Base-by-base conservation (phyloP, 1,140 invertebrate species). In the Platyscapa corneri region DNA sequence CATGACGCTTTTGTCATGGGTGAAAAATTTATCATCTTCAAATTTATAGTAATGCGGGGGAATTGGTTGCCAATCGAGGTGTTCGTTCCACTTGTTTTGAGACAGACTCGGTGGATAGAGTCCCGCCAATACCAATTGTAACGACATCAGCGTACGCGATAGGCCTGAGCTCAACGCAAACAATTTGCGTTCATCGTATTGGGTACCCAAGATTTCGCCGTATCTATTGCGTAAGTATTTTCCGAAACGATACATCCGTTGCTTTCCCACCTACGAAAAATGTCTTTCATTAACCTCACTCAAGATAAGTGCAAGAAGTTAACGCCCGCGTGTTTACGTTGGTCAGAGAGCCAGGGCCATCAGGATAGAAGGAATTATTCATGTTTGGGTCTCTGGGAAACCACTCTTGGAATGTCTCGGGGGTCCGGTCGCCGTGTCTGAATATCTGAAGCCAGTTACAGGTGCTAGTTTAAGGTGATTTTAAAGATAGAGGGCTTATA, bases 381-480 rank as follows among this genome's bases (percentile, higher is more conserved):
- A 86, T 86, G 77, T 86, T 8, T 0, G 84, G 84, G n/a, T 86
- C 84, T 46, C 82, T 86, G 60, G 84, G 84, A 32, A 82, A 82
- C 0, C 72, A 37, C 72, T 67, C n/a, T 0, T 78, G 84, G 56
- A 77, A 82, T 0, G 37, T 77, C 30, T 82, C 79, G 32, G 84
- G 84, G 10, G 30, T 53, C 16, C 84, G 34, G 53, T 86, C 84
- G 23, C 79, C 84, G 39, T 86, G 84, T 27, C 84, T 81, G 74
- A 86, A 86, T 30, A 86, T 30, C 84, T 86, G 56, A 20, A 79
- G n/a, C n/a, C 23, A 27, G 27, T 12, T 32, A 14, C 3, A 30
- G 7, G 46, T 23, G 32, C 46, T 23, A 32, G 14, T 49, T 18
- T 49, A 49, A 60, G 10, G 34, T 27, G 23, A 5, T 60, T 60